Evolutionary conservation across 2,113 vertebrate genomes (phyloP).

Genomic region (Neogale vison): DNA sequence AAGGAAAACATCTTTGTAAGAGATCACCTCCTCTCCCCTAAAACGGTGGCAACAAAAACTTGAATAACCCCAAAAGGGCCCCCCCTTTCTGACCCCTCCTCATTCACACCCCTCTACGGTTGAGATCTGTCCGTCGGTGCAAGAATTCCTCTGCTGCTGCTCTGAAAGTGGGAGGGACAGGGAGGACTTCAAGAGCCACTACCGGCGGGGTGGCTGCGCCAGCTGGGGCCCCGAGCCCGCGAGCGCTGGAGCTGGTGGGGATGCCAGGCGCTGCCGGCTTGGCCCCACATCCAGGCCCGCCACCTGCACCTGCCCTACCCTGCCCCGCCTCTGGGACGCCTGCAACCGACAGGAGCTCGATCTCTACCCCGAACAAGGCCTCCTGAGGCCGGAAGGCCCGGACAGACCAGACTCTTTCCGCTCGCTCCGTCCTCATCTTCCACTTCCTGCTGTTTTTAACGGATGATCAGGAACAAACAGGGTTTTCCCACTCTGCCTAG

Average conservation of each 20-base stretch:
- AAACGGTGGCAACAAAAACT: not conserved
- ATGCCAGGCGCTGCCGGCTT: accelerated
- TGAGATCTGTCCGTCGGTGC: not conserved
- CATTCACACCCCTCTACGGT: accelerated
- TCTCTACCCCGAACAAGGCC: accelerated
- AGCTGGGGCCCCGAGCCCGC: no score
- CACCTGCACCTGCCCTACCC: accelerated
- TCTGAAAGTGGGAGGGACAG: not conserved
- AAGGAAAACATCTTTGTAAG: not conserved
- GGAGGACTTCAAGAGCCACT: accelerated
- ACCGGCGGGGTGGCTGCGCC: accelerated
- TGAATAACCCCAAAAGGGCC: not conserved
- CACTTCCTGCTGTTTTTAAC: not conserved
- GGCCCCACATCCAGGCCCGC: not conserved
- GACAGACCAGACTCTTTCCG: not conserved
- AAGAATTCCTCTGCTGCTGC: not conserved
- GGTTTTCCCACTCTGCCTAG: not conserved
- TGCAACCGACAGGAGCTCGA: accelerated
- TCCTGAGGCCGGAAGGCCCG: not conserved
- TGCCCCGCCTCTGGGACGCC: not conserved
- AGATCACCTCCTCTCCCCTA: not conserved
- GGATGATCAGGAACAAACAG: not conserved
- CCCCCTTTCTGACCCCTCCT: not conserved
- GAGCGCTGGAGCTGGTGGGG: not conserved
- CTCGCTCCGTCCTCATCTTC: not conserved